A percentile compares a stretch with the other conserved stretches of the same genome.
phyloP scores from a whole-genome alignment of 2,113 vertebrate species.

The Pampusana beccarii region DNA sequence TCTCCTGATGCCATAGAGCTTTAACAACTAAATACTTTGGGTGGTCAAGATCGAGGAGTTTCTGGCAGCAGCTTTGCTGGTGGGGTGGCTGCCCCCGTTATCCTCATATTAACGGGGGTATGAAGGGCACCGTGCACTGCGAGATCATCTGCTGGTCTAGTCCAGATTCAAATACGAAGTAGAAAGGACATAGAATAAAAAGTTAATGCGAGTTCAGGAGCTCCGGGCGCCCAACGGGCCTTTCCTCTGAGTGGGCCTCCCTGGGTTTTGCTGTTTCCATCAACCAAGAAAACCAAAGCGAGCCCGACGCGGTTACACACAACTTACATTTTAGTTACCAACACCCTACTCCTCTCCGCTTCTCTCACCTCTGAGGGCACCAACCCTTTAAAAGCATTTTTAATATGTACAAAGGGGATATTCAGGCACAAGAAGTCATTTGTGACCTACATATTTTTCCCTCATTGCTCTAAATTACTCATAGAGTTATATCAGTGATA shows the following conservation, averaged over 20 bases:
- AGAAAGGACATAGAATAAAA: neutral
- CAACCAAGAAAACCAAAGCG: neutral
- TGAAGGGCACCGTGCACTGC: neutral
- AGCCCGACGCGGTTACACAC: neutral
- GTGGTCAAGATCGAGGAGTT: neutral
- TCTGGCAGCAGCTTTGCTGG: neutral
- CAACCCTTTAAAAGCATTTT: neutral
- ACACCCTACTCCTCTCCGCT: neutral
- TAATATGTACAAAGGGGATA: neutral
- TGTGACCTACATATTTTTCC: neutral
- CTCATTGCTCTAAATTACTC: neutral
- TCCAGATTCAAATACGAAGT: neutral
- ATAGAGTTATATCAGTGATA: neutral
- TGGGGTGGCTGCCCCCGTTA: neutral
- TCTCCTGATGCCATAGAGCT: neutral
- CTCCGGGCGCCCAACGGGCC: neutral
- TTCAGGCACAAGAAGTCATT: neutral
- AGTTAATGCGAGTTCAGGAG: neutral
- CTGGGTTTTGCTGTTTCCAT: neutral
- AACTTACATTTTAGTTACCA: too few relatives aligned
- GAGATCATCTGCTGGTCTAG: neutral
- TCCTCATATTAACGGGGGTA: neutral
- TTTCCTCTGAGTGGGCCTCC: neutral
- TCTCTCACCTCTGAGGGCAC: neutral
- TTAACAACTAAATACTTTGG: neutral